A percentile compares a stretch with the other conserved stretches of the same genome.
phyloP scores from a whole-genome alignment of 2,113 vertebrate genomes.

The Oplegnathus fasciatus region DNA sequence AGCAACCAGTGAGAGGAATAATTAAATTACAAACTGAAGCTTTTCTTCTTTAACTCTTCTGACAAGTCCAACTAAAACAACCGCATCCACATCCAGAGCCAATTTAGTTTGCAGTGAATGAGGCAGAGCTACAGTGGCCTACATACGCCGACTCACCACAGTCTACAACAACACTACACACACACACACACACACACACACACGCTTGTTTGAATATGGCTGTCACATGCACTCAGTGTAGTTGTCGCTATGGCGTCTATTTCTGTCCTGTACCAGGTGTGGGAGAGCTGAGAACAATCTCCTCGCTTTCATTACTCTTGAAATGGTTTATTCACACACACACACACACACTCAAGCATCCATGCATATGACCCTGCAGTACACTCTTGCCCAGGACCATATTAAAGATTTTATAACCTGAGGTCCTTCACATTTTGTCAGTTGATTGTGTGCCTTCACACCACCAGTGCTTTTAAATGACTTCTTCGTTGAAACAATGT shows the following conservation, averaged over 20 bases:
- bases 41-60: slow-evolving; percentile 4
- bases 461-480: no score
- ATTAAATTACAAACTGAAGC: slow-evolving; percentile 16
- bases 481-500: background rate
- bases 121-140: slow-evolving; percentile 24
- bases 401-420: slow-evolving; percentile 3
- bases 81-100: background rate
- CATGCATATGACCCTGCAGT: background rate
- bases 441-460: background rate
- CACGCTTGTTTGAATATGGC: slow-evolving; percentile 31
- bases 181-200: slow-evolving; percentile 16
- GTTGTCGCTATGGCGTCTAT: slow-evolving; percentile 38
- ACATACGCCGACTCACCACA: background rate
- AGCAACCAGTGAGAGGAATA: background rate
- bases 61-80: slow-evolving; percentile 17
- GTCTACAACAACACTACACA: background rate
- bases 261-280: slow-evolving; percentile 72
- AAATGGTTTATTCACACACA: slow-evolving; percentile 21
- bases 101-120: slow-evolving; percentile 1
- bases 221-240: slow-evolving; percentile 60
- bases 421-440: background rate
- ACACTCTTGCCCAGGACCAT: background rate
- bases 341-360: slow-evolving; percentile 7
- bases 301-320: slow-evolving; percentile 36
- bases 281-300: slow-evolving; percentile 59